phyloP scores from a whole-genome alignment of 92 coral and sea anemone genomes.

The Palythoa caribaeorum region DNA sequence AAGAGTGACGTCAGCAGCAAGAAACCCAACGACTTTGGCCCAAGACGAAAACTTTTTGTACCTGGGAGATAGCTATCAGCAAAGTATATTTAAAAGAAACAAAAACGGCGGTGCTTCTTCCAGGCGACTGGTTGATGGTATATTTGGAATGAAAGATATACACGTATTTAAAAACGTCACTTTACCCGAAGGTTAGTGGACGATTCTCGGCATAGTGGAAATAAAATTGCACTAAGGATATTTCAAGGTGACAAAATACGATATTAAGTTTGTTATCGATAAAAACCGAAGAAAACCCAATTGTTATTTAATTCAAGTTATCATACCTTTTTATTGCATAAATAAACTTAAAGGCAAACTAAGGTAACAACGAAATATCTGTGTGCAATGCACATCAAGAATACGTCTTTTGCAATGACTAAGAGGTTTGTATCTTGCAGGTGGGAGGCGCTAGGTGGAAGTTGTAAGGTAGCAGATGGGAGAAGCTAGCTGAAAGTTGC shows the following conservation, averaged over 20 bases:
- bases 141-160: background rate
- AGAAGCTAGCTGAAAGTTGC: too few species aligned
- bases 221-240: background rate
- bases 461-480: too few species aligned
- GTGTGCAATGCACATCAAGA: too few species aligned
- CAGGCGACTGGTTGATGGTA: background rate
- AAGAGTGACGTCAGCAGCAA: background rate
- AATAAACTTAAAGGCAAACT: too few species aligned
- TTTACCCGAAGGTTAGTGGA: slow-evolving; percentile 9
- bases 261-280: background rate
- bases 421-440: too few species aligned
- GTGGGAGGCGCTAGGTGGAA: too few species aligned
- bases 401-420: too few species aligned
- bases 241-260: background rate
- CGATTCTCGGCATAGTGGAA: background rate
- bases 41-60: slow-evolving; percentile 15
- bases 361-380: too few species aligned
- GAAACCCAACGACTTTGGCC: background rate
- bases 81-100: slow-evolving; percentile 1
- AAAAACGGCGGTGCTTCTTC: slow-evolving; percentile 1
- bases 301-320: too few species aligned
- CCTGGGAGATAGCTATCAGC: background rate
- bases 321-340: too few species aligned
- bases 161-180: slow-evolving; percentile 30
- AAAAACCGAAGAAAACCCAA: too few species aligned